Evolutionary conservation across 2,797 vertebrate species (phyloP).

Genomic region (Arnoldichthys spilopterus): DNA sequence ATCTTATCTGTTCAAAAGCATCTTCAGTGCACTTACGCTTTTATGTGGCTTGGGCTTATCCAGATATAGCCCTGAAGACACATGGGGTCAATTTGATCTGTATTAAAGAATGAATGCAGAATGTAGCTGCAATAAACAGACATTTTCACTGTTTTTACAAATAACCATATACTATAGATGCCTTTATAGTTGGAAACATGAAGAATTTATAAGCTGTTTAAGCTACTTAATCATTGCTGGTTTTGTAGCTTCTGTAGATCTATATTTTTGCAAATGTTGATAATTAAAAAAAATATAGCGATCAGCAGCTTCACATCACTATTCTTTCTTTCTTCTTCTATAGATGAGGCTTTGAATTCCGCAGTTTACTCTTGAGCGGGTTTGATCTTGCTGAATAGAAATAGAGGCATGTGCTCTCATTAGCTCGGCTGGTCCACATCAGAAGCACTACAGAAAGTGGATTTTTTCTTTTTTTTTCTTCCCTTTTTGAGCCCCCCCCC

Average conservation of each 20-base stretch:
- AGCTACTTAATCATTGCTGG: conserved; percentile 15
- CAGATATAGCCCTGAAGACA: too few relatives aligned
- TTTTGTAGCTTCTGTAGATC: conserved; percentile 20
- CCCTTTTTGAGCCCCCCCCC: neutral
- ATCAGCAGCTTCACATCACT: neutral
- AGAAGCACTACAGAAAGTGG: conserved; percentile 31
- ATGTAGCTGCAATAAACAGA: too few relatives aligned
- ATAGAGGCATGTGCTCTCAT: conserved; percentile 7
- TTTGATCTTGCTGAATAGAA: conserved; percentile 13
- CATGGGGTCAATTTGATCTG: too few relatives aligned
- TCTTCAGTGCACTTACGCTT: too few relatives aligned
- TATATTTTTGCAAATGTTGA: conserved; percentile 8
- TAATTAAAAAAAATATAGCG: conserved; percentile 24
- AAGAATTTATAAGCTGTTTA: neutral
- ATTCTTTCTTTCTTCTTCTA: conserved; percentile 1
- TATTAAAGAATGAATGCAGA: too few relatives aligned
- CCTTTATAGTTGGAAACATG: too few relatives aligned
- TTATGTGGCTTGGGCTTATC: too few relatives aligned
- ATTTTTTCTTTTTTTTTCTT: neutral
- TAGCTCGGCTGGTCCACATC: conserved; percentile 16
- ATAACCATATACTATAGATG: too few relatives aligned
- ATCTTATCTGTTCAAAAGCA: too few relatives aligned
- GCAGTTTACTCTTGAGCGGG: neutral
- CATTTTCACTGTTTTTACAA: too few relatives aligned
- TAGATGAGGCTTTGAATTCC: neutral